Evolutionary conservation across 2,113 vertebrate genomes (phyloP).

Genomic region (Ciconia stormi): DNA sequence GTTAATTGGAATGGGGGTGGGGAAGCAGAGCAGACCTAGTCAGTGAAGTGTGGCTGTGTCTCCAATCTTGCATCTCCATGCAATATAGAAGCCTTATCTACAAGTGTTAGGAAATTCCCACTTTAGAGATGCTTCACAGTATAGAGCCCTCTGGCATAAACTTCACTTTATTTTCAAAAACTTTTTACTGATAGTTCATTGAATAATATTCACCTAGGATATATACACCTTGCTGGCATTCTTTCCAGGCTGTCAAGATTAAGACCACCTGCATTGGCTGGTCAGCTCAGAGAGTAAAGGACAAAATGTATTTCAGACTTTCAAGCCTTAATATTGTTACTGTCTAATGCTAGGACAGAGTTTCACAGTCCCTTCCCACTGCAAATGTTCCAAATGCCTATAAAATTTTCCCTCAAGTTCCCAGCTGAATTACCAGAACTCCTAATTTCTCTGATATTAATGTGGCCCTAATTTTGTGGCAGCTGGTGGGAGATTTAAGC

Average conservation of each 20-base stretch:
- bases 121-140: background rate
- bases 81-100: background rate
- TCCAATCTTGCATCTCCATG: background rate
- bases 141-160: background rate
- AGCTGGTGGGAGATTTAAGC: conserved; percentile 43
- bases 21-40: background rate
- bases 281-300: background rate
- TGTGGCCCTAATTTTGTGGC: conserved; percentile 16
- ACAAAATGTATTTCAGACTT: background rate
- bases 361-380: background rate
- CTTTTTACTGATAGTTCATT: background rate
- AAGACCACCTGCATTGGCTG: background rate
- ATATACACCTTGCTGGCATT: background rate
- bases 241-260: background rate
- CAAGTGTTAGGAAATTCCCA: background rate
- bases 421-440: background rate
- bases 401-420: background rate
- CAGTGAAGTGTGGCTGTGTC: background rate
- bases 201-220: background rate
- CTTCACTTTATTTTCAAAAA: background rate
- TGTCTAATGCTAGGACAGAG: background rate
- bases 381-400: background rate
- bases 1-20: background rate
- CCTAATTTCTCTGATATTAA: conserved; percentile 23
- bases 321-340: background rate